Base-by-base conservation (phyloP, 2,113 vertebrate genomes). In the Suncus etruscus region DNA sequence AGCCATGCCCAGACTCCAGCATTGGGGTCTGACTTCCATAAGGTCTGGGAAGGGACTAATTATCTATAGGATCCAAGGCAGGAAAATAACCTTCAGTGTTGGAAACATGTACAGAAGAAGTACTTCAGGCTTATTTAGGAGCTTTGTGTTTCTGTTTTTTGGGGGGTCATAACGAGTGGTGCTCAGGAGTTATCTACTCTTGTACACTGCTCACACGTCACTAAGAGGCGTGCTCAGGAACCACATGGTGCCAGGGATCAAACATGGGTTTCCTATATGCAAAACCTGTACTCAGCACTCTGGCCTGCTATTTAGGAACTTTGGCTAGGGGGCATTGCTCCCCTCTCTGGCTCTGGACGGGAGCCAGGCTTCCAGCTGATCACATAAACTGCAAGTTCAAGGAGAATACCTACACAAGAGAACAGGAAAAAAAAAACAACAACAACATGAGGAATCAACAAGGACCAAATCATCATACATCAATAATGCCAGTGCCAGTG, bases 1-100 rank as follows among this genome's bases (percentile, higher is more conserved):
- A 39, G 50, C 45, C 70, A 9, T 14, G 69, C 18, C 87, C 68
- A 82, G 65, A 39, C 47, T 77, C 86, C 50, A 87, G 11, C 24
- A 66, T 69, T 9, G 32, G 47, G 58, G 73, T 79, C 78, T 63
- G 73, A 83, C 75, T 92, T 76, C 76, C 83, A 69, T 86, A 72
- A 79, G 66, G 47, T 79, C 74, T 85, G 61, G 25, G 31, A 82
- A 48, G 51, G 47, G 18, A 32, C 27, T 47, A 15, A 31, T 61
- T 84, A 69, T 29, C 47, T 73, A 22, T 22, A 74, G 54, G 31
- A 20, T 66, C 70, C 39, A 15, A 82, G 78, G 74, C 32, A 29
- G 66, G 11, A 16, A 74, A 90, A 90, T 45, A 39, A 20, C 58
- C 66, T 58, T 82, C 2, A 7, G 54, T 24, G 65, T 68, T 82